These are phyloP conservation scores for Prionailurus bengalensis DNA, from an alignment of 2,113 vertebrate genomes.

Conservation along the genomic window DNA sequence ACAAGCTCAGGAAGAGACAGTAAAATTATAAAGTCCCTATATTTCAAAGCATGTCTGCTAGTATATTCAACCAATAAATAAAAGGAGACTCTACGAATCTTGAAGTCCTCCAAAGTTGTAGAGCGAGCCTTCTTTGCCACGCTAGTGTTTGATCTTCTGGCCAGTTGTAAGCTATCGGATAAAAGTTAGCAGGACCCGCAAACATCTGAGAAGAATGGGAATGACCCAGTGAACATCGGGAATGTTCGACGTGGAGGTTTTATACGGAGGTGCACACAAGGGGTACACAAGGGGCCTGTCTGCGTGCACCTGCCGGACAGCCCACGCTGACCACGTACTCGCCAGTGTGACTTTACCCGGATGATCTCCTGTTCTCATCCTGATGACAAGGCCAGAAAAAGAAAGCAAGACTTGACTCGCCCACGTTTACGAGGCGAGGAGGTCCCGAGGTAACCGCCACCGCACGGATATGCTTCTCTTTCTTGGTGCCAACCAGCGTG, in stretches of 20 bases:
- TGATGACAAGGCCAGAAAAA: neutral
- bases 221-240: neutral
- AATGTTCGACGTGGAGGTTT: neutral
- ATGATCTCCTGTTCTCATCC: neutral
- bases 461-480: neutral
- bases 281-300: too few species aligned
- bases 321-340: neutral
- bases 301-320: neutral
- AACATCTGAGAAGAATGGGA: neutral
- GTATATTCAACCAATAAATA: neutral
- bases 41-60: neutral
- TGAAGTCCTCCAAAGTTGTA: neutral
- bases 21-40: neutral
- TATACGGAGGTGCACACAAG: neutral
- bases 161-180: neutral
- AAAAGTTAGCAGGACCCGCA: neutral
- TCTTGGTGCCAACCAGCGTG: too few species aligned
- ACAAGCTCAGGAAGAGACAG: neutral
- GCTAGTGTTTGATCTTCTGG: neutral
- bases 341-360: neutral
- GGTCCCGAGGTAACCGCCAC: neutral
- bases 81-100: neutral
- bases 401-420: neutral
- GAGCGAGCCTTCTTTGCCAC: neutral
- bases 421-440: neutral